A percentile compares a stretch with the other conserved stretches of the same genome.
Conservation (phyloP, 2,797 vertebrate species). For the Choloepus didactylus region DNA sequence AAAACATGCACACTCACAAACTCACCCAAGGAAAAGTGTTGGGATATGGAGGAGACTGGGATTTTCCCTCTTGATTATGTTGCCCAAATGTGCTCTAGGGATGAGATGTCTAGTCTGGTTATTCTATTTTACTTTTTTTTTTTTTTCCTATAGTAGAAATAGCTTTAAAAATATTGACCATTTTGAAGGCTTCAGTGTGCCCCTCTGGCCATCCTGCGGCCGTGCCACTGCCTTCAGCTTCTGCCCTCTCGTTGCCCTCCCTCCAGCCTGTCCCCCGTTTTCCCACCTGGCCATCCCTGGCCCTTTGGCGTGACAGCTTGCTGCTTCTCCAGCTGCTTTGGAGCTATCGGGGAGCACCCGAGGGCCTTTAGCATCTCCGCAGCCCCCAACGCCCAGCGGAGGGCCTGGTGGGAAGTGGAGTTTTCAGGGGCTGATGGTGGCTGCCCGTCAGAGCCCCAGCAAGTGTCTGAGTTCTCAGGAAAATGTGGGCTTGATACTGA, state of each 20-base stretch:
- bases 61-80: neutral
- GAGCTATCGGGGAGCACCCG: neutral
- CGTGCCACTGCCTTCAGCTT: accelerated
- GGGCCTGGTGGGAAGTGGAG: neutral
- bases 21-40: neutral
- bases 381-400: neutral
- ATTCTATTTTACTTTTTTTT: conserved; percentile 20
- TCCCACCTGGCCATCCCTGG: too few species aligned
- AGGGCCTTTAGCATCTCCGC: neutral
- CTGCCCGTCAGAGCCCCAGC: conserved; percentile 19
- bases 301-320: neutral
- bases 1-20: conserved; percentile 11
- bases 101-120: neutral
- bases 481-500: conserved; percentile 19
- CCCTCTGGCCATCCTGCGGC: neutral
- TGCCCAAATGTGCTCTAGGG: neutral
- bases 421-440: neutral
- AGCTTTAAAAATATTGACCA: neutral
- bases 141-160: neutral
- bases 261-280: neutral
- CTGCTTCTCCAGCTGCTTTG: neutral
- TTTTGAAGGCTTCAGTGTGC: neutral
- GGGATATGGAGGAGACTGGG: neutral
- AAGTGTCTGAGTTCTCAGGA: conserved; percentile 44
- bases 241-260: neutral